Conservation (phyloP, 2,888 invertebrate genomes). For the Kuschelorhynchus macadamiae region DNA sequence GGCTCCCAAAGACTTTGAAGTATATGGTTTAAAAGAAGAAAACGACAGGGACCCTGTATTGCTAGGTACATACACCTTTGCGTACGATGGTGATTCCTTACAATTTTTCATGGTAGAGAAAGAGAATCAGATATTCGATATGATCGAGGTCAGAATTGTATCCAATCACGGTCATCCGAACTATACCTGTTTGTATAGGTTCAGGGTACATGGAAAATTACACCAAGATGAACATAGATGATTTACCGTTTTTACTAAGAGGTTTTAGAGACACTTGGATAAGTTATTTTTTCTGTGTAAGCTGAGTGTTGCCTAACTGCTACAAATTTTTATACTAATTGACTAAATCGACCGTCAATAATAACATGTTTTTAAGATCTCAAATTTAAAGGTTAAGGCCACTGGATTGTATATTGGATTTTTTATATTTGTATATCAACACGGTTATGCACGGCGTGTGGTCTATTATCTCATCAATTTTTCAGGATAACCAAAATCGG, state of each 20-base stretch:
- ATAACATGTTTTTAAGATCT: too few relatives aligned
- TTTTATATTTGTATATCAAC: too few relatives aligned
- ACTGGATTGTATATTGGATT: too few relatives aligned
- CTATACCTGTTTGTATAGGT: constrained; percentile 97
- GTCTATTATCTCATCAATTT: too few relatives aligned
- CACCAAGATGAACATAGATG: constrained; percentile 40
- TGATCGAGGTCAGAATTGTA: constrained; percentile 89
- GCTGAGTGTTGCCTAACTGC: too few relatives aligned
- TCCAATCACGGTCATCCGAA: constrained; percentile 96
- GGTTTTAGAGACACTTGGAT: constrained; percentile 3
- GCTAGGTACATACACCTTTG: constrained; percentile 91
- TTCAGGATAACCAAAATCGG: too few relatives aligned
- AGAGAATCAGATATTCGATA: constrained; percentile 75
- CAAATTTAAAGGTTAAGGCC: too few relatives aligned
- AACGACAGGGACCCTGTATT: constrained; percentile 83
- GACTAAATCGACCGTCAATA: too few relatives aligned
- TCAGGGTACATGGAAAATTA: constrained; percentile 90
- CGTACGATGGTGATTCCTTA: constrained; percentile 83
- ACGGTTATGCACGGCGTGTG: too few relatives aligned
- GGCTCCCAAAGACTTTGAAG: constrained; percentile 91
- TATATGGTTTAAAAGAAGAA: constrained; percentile 86
- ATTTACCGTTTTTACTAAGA: constrained; percentile 26
- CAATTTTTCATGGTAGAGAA: constrained; percentile 88
- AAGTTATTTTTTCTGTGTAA: too few relatives aligned
- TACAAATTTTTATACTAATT: too few relatives aligned